These are phyloP conservation scores for Phaethon lepturus DNA, from an alignment of 2,113 vertebrate genomes.

Conservation along the genomic window DNA sequence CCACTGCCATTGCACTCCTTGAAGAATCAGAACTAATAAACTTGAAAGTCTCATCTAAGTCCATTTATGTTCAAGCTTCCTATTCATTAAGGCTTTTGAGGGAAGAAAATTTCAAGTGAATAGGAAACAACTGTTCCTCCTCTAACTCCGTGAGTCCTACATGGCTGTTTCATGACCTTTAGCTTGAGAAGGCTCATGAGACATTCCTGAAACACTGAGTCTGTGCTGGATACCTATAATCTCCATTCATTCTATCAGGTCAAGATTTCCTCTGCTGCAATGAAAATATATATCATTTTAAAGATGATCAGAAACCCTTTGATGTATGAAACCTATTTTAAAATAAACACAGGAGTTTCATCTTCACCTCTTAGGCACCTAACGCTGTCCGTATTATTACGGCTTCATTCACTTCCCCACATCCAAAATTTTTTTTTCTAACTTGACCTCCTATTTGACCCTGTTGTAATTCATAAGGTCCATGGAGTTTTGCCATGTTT, in stretches of 20 bases:
- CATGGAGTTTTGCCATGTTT: slow-evolving; percentile 57
- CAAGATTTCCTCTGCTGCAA: not conserved
- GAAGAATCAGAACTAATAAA: not conserved
- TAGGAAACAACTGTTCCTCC: not conserved
- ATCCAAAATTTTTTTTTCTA: not conserved
- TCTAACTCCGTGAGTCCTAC: not conserved
- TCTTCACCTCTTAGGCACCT: not conserved
- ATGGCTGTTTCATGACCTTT: not conserved
- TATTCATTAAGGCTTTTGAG: not conserved
- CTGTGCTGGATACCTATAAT: not conserved
- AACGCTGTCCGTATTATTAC: not conserved
- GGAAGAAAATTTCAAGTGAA: not conserved
- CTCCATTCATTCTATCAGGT: not conserved
- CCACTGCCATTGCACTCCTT: not conserved
- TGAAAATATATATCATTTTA: slow-evolving; percentile 6
- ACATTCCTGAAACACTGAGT: not conserved
- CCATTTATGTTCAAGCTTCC: not conserved
- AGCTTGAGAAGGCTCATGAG: not conserved
- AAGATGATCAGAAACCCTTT: not conserved
- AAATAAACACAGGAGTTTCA: slow-evolving; percentile 5
- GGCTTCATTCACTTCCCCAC: not conserved
- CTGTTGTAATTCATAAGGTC: slow-evolving; percentile 60
- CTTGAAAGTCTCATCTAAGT: not conserved
- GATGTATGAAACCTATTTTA: slow-evolving; percentile 4
- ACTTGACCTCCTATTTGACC: slow-evolving; percentile 52